Percentiles rank a stretch among this genome's conserved stretches.
phyloP scores from a whole-genome alignment of 1,140 invertebrate genomes.

The Philopotamus ludificatus region DNA sequence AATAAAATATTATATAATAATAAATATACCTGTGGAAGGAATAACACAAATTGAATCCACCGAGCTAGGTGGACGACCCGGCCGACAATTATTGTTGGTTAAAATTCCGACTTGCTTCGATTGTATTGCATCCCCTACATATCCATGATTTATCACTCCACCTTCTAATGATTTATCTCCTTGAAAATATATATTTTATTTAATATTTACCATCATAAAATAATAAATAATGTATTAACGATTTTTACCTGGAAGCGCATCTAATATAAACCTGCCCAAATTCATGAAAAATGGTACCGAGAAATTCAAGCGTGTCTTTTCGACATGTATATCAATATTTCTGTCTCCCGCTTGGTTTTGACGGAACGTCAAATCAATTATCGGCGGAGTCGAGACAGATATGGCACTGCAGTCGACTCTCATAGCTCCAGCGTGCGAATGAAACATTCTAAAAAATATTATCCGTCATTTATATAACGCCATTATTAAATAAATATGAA shows the following conservation, averaged over 20 bases:
- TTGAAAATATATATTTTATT: too few species aligned
- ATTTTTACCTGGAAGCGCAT: conserved; percentile 59
- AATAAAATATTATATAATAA: background rate
- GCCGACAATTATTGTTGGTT: conserved; percentile 42
- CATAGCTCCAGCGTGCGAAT: conserved; percentile 63
- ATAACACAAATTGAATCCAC: conserved; percentile 62
- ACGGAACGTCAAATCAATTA: conserved; percentile 65
- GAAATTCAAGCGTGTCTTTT: conserved; percentile 70
- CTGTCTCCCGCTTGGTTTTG: conserved; percentile 63
- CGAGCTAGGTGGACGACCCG: conserved; percentile 47
- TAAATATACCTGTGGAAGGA: conserved; percentile 52
- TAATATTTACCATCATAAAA: background rate
- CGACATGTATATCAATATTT: conserved; percentile 68
- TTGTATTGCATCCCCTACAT: conserved; percentile 56
- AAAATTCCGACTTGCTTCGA: conserved; percentile 47
- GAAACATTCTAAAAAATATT: conserved; percentile 61
- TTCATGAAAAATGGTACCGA: conserved; percentile 71
- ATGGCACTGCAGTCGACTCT: conserved; percentile 61
- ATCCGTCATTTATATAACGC: conserved; percentile 6
- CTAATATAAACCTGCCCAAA: conserved; percentile 65
- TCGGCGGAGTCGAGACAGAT: conserved; percentile 65
- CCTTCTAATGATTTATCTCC: conserved; percentile 54
- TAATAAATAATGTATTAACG: background rate
- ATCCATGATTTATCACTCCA: conserved; percentile 68
- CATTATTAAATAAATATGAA: conserved; percentile 4